phyloP scores from a whole-genome alignment of 2,113 vertebrate genomes.

The Thymallus thymallus region DNA sequence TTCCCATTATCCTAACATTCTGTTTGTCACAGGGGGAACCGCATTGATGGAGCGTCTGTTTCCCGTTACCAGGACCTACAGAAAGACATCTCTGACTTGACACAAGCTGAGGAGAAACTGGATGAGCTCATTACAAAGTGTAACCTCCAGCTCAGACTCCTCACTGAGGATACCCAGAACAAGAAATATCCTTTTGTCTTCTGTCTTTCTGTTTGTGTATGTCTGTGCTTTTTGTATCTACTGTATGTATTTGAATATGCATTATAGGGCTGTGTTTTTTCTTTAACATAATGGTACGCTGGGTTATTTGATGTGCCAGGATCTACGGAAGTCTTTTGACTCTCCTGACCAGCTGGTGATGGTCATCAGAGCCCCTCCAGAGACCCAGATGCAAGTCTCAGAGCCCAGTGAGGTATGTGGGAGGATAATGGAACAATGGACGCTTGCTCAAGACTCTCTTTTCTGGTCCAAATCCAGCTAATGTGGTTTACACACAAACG shows the following conservation, averaged over 20 bases:
- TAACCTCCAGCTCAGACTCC: slow-evolving; percentile 84
- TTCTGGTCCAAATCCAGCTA: not conserved
- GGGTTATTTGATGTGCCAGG: slow-evolving; percentile 94
- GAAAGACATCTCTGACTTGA: slow-evolving; percentile 85
- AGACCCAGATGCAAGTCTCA: slow-evolving; percentile 91
- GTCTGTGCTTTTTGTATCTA: not conserved
- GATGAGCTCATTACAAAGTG: slow-evolving; percentile 87
- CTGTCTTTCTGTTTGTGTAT: not conserved
- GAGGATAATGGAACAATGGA: too few species aligned
- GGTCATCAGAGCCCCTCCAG: slow-evolving; percentile 92
- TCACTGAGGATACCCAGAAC: slow-evolving; percentile 87
- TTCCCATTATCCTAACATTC: not conserved
- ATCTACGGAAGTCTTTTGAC: slow-evolving; percentile 85
- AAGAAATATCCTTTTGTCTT: slow-evolving; percentile 89
- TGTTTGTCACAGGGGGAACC: slow-evolving; percentile 78
- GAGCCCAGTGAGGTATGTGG: slow-evolving; percentile 84
- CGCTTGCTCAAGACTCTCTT: not conserved
- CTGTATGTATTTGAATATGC: not conserved
- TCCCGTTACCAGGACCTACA: slow-evolving; percentile 78
- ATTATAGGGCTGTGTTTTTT: not conserved
- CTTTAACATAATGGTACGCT: slow-evolving; percentile 73
- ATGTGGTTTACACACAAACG: not conserved
- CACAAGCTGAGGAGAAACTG: slow-evolving; percentile 82
- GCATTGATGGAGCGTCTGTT: slow-evolving; percentile 63
- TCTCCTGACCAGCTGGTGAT: slow-evolving; percentile 92